Evolutionary conservation across 2,113 vertebrate species (phyloP), one percentile per base, ranked within the genome.

Genomic region (Machaerirhynchus nigripectus): DNA sequence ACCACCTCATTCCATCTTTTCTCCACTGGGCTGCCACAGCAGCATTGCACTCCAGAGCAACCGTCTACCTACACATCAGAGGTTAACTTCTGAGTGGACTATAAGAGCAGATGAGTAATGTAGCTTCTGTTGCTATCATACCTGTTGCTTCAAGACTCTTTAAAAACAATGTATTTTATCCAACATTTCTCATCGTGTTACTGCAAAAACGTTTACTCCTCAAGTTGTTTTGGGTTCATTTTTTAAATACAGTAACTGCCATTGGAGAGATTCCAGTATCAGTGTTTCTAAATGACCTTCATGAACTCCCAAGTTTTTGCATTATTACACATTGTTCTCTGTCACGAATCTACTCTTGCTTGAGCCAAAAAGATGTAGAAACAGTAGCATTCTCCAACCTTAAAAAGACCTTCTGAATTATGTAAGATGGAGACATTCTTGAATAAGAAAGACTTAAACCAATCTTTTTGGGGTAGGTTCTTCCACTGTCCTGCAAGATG

Each of bases 141-240:
- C 5, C 28, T 30, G 7, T 15, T 89, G 37, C 27, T 82, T 55
- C 30, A 50, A 55, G 57, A 75, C 8, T 56, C 18, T 52, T 37
- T 20, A 0, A 5, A 39, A 76, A 67, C 81, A 18, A 13, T 13
- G 5, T 16, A 2, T 59, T 59, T 87, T 75, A 78, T 63, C 44
- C 52, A 90, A 21, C 10, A 85, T n/a, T 82, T 87, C 21, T 39
- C 37, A 35, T 23, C 82, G 33, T 40, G 9, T 50, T 37, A 67
- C 44, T 35, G 47, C 53, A 84, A 71, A 26, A 69, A 53, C 46
- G 68, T 52, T 37, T 60, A 69, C 17, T 39, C 47, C 15, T 19
- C 0, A 1, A 39, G 18, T 23, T 61, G 26, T 17, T 1, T 17
- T 50, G 4, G 4, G 22, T 61, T 56, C 55, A 15, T 33, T 63